Evolutionary conservation across 2,888 invertebrate species (phyloP), one percentile per base, ranked within the genome.

Genomic region (Drosophila kambysellisi): DNA sequence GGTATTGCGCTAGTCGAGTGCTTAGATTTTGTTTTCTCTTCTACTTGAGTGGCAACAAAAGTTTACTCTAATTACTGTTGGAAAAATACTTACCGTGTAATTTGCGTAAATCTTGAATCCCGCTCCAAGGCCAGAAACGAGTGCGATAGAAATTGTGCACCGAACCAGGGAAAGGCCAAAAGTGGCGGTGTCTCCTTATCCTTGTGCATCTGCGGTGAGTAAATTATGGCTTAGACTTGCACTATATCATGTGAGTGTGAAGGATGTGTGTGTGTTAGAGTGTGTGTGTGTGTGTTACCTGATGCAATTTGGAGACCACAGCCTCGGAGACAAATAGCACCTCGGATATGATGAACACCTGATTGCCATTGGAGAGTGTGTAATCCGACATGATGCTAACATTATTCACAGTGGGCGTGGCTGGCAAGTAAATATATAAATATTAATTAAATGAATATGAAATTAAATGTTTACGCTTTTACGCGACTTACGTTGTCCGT

Each of bases 151-250:
- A 95, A 95, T 85, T 95, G 95, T 17, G 95, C 95, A 43, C 95
- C 95, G 88, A 95, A 95, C 95, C 95, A 95, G 3, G 95, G 95
- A 80, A 95, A 95, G 4, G 95, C 95, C 69, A 95, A 88, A 43
- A 95, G 92, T 17, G 95, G 95, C 20, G 95, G 95, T 20, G 95
- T 95, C 91, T 95, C 95, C 91, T 95, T 95, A 90, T 95, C 95
- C 78, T 94, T 94, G 90, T 95, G 95, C 93, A 93, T 93, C 93
- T 93, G 76, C 51, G 54, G 59, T 51, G 20, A 32, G 33, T 39
- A 41, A 11, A 65, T 57, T 20, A 35, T 50, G 51, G 25, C 12
- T 69, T 65, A 77, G 17, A 69, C 53, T 60, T 46, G 61, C 56
- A 43, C 63, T 76, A 67, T 54, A 65, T 69, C 60, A 84, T 46